These are phyloP conservation scores for Tylochromis polylepis DNA, from an alignment of 2,113 vertebrate species.

Conservation along the genomic window DNA sequence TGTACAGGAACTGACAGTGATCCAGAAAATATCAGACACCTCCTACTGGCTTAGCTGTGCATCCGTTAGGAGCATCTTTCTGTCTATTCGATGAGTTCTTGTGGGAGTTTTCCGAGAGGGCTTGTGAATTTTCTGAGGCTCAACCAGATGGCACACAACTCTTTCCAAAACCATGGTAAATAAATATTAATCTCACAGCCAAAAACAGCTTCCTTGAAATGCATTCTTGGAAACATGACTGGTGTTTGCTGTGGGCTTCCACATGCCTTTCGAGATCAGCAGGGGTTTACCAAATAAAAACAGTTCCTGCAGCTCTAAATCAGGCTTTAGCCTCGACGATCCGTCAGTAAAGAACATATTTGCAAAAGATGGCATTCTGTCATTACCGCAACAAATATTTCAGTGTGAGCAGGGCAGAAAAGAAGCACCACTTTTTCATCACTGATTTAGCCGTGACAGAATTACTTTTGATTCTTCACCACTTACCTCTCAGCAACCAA, in stretches of 20 bases:
- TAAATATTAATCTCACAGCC: conserved; percentile 36
- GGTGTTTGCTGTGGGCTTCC: neutral
- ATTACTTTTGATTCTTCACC: neutral
- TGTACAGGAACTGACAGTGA: neutral
- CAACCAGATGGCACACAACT: conserved; percentile 30
- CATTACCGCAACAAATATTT: neutral
- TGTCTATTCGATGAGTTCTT: neutral
- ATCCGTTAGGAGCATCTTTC: neutral
- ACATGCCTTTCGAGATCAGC: neutral
- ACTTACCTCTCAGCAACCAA: neutral
- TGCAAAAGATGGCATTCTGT: neutral
- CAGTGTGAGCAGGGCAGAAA: neutral
- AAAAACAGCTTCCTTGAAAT: neutral
- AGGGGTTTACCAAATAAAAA: neutral
- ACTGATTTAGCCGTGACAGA: rapidly evolving
- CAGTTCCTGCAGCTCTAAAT: neutral
- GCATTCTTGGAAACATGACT: neutral
- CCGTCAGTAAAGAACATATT: neutral
- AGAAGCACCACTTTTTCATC: neutral
- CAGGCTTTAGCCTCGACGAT: neutral
- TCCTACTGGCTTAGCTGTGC: neutral
- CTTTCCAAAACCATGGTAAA: conserved; percentile 31
- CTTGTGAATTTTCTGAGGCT: conserved; percentile 15
- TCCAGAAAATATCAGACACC: conserved; percentile 5
- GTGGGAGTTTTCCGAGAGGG: neutral